Base-by-base conservation (phyloP, 2,113 vertebrate species). In the Proterorhinus semilunaris region DNA sequence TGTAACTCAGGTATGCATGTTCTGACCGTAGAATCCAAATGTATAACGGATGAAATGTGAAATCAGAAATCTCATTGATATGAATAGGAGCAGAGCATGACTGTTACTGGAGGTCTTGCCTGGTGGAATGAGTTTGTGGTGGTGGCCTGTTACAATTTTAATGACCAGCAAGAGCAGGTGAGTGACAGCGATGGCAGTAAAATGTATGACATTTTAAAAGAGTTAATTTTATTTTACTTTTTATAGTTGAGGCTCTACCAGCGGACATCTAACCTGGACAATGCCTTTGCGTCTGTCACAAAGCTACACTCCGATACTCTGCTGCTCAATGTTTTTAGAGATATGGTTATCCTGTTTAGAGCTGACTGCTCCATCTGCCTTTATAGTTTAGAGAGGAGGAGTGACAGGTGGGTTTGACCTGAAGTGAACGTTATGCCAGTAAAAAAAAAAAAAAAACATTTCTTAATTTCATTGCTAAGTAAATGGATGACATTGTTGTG, bases 81-180 rank as follows among this genome's bases (percentile, higher is more conserved):
- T 49, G 6, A 66, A 6, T 70, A 99, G 98, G 98, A 99, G 88
- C 97, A 99, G 92, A 99, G 95, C 89, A 97, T 99, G 96, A 92
- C 91, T 0, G 96, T 99, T 78, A 99, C 96, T 3, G 98, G 98
- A 71, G 98, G 98, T 65, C 92, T 99, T 77, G 95, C 95, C 1
- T 99, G 98, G 96, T 98, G 98, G 97, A 96, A 96, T 51, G 95
- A 98, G 83, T 99, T 96, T 86, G 94, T 98, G 76, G 96, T 99
- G 73, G 92, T 97, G 85, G 96, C 96, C 21, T 99, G 98, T 93
- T 99, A 97, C 78, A 99, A 97, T 83, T 93, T 96, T 84, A 95
- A 89, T 76, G 96, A 98, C 82, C 95, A 78, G 70, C 96, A 98
- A 82, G 96, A 99, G 88, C 96, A 99, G 95, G 98, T 97, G 83